phyloP scores from a whole-genome alignment of 2,888 invertebrate species.

The Phaonia tiefii region DNA sequence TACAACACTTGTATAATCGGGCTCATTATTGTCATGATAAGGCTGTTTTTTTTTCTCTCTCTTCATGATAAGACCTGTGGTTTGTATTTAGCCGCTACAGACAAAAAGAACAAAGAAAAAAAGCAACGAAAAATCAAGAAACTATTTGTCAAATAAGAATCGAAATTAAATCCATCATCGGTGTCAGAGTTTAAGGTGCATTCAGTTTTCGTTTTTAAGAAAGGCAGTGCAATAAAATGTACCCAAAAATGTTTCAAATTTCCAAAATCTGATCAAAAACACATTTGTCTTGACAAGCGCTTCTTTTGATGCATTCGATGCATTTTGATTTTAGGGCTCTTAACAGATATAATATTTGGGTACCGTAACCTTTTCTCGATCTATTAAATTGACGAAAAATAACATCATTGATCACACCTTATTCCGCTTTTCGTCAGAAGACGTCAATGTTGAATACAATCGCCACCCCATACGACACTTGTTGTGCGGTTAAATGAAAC shows the following conservation, averaged over 20 bases:
- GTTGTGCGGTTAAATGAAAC: no score
- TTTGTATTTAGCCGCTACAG: conserved; percentile 32
- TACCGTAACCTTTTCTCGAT: conserved; percentile 33
- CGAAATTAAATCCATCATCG: conserved; percentile 67
- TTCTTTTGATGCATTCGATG: conserved; percentile 52
- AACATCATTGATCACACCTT: conserved; percentile 53
- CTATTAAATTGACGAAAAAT: conserved; percentile 12
- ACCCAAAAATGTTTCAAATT: conserved; percentile 15
- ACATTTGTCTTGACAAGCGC: conserved; percentile 74
- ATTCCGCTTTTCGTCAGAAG: conserved; percentile 16
- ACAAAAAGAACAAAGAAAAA: conserved; percentile 19
- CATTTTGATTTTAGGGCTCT: conserved; percentile 48
- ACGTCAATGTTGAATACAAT: no score
- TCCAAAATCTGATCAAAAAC: conserved; percentile 72
- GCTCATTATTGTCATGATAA: conserved; percentile 63
- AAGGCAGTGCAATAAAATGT: not conserved
- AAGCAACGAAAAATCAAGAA: conserved; percentile 27
- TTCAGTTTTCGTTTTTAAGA: not conserved
- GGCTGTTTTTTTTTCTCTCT: conserved; percentile 48
- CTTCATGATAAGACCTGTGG: conserved; percentile 41
- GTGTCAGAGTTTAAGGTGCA: conserved; percentile 38
- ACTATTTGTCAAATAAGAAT: conserved; percentile 70
- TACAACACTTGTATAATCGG: conserved; percentile 55
- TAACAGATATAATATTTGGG: not conserved
- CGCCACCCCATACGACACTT: no score